These are phyloP conservation scores for Melinaea marsaeus DNA, from an alignment of 2,888 invertebrate species.

Conservation along the genomic window DNA sequence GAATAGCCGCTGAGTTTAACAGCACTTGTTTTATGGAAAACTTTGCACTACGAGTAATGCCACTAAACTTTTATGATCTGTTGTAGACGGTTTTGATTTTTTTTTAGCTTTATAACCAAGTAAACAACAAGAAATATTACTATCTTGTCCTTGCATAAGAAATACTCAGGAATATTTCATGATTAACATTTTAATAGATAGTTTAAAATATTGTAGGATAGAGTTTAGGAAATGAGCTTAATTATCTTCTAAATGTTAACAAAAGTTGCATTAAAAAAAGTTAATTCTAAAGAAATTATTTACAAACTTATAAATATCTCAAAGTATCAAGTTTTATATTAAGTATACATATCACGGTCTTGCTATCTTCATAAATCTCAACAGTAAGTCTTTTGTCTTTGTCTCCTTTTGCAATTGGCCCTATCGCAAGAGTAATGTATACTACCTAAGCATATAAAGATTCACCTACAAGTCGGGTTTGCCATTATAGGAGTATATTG, in stretches of 20 bases:
- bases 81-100: background rate
- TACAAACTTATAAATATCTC: background rate
- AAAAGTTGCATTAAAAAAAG: no score
- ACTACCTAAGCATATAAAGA: background rate
- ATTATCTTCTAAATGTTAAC: no score
- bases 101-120: no score
- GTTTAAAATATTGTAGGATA: no score
- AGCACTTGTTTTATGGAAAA: background rate
- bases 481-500: no score
- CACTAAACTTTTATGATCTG: background rate
- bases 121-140: no score
- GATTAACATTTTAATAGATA: no score
- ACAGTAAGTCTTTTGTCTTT: conserved; percentile 16
- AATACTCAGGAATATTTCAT: no score
- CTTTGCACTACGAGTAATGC: background rate
- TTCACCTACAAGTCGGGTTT: no score
- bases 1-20: background rate
- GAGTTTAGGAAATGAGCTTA: no score
- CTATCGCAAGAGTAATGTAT: background rate
- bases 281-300: no score
- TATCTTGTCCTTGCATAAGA: no score
- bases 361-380: conserved; percentile 22
- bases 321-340: background rate
- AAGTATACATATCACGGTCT: conserved; percentile 8
- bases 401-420: conserved; percentile 12